Percentiles rank a stretch among this genome's conserved stretches.
Conservation (phyloP, 2,797 vertebrate genomes). For the Acrossocheilus wenchowensis region DNA sequence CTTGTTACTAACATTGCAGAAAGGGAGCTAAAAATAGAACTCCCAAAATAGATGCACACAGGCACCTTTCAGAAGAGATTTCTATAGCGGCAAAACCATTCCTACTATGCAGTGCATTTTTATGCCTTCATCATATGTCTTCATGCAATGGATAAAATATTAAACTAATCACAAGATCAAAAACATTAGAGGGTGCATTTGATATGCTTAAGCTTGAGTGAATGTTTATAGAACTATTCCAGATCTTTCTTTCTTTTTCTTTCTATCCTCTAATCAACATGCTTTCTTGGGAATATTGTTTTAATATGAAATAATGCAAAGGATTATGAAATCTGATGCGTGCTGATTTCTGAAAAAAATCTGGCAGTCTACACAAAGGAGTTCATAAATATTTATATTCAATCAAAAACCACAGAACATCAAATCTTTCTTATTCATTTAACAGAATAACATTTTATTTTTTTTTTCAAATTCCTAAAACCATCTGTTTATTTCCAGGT, state of each 20-base stretch:
- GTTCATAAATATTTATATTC: not conserved
- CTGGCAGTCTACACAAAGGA: not conserved
- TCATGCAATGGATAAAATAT: not conserved
- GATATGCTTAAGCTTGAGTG: not conserved
- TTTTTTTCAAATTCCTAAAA: not conserved
- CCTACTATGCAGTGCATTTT: not conserved
- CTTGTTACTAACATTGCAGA: constrained; percentile 26
- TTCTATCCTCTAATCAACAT: not conserved
- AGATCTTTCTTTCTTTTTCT: not conserved
- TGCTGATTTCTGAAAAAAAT: not conserved
- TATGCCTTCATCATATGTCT: not conserved
- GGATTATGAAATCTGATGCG: not conserved
- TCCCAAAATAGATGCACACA: constrained; percentile 20
- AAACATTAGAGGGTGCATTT: not conserved
- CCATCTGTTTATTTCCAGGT: not conserved
- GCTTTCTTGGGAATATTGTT: not conserved
- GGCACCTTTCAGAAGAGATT: not conserved
- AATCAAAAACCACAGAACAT: not conserved
- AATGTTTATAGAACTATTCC: not conserved
- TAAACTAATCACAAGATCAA: not conserved
- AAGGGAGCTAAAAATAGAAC: constrained; percentile 40
- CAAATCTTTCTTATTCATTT: not conserved
- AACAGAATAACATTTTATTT: not conserved
- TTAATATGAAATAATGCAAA: not conserved
- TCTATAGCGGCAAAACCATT: not conserved